Conservation (phyloP, 92 coral and sea anemone species). For the Siderastrea radians region DNA sequence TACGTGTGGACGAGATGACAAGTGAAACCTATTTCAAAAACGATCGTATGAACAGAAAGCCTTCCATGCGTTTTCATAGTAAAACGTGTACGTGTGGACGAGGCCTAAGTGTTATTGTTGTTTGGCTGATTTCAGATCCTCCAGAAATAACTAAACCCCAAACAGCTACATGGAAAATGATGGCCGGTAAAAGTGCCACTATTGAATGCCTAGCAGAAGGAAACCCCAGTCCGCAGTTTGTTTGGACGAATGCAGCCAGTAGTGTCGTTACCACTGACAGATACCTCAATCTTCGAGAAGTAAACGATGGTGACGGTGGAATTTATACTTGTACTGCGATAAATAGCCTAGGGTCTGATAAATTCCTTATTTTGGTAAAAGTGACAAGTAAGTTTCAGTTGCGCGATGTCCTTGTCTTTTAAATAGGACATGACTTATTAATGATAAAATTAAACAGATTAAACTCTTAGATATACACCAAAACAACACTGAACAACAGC, state of each 20-base stretch:
- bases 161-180: not conserved
- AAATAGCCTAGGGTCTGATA: constrained; percentile 1
- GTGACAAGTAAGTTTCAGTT: not conserved
- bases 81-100: too few relatives aligned
- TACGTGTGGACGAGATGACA: too few relatives aligned
- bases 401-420: too few relatives aligned
- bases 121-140: not conserved
- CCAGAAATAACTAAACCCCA: not conserved
- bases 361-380: not conserved
- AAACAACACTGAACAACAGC: too few relatives aligned
- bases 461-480: too few relatives aligned
- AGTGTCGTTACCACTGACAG: not conserved
- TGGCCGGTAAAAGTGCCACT: not conserved
- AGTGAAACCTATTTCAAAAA: too few relatives aligned
- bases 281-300: not conserved
- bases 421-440: too few relatives aligned
- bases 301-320: not conserved
- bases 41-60: too few relatives aligned
- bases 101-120: too few relatives aligned
- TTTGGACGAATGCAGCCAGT: not conserved
- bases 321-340: not conserved
- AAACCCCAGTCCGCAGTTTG: not conserved
- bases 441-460: too few relatives aligned
- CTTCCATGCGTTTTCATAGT: too few relatives aligned
- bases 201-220: not conserved